phyloP scores from a whole-genome alignment of 2,113 vertebrate genomes.

The Cyprinodon tularosa region DNA sequence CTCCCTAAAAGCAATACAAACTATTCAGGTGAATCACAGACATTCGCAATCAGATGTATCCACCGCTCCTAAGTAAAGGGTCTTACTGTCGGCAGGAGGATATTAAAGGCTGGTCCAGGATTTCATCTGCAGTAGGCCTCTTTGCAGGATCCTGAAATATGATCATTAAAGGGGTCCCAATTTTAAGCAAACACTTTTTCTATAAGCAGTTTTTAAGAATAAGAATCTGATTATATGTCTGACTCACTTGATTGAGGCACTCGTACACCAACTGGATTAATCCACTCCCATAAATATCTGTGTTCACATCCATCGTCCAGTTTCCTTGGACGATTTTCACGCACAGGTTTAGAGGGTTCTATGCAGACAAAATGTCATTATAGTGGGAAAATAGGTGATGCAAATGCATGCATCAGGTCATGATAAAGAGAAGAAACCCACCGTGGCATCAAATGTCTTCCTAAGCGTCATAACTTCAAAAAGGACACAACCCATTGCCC shows the following conservation, averaged over 20 bases:
- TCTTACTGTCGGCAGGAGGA: constrained; percentile 86
- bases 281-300: constrained; percentile 86
- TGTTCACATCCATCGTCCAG: constrained; percentile 93
- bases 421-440: constrained; percentile 67
- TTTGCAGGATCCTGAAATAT: constrained; percentile 90
- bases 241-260: constrained; percentile 91
- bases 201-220: background rate
- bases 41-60: background rate
- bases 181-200: background rate
- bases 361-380: constrained; percentile 44
- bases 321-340: constrained; percentile 99
- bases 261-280: constrained; percentile 90
- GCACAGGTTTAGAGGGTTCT: constrained; percentile 97
- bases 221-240: background rate
- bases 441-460: constrained; percentile 97
- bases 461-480: constrained; percentile 94
- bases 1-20: constrained; percentile 78
- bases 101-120: constrained; percentile 88
- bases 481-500: constrained; percentile 96
- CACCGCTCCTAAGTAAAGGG: background rate
- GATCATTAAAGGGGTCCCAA: constrained; percentile 13
- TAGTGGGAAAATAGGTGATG: background rate
- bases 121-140: constrained; percentile 90
- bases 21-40: background rate
- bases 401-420: background rate